Evolutionary conservation across 2,797 vertebrate species (phyloP).

Genomic region (Furcifer pardalis): DNA sequence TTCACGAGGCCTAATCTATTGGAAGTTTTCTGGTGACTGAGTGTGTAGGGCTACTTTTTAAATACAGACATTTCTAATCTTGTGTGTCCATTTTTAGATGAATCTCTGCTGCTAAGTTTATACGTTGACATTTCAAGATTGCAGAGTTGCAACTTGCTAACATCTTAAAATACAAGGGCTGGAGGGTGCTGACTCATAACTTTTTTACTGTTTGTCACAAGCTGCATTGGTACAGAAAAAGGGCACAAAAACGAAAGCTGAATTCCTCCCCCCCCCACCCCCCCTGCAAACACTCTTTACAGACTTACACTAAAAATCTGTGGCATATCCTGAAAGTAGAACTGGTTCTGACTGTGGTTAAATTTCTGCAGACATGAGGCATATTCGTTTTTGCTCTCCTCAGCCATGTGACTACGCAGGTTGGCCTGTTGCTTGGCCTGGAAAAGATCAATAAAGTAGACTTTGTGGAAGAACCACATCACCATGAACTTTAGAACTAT

Average conservation of each 20-base stretch:
- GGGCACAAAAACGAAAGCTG: not conserved
- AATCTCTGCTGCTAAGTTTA: not conserved
- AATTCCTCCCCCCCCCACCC: not conserved
- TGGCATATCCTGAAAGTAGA: conserved; percentile 85
- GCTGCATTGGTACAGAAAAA: not conserved
- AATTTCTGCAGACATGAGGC: conserved; percentile 86
- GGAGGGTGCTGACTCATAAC: not conserved
- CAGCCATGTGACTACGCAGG: conserved; percentile 78
- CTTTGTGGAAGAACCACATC: not conserved
- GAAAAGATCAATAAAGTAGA: not conserved
- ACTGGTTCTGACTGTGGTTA: conserved; percentile 85
- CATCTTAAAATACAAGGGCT: too few species aligned
- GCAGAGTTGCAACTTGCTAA: not conserved
- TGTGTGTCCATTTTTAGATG: not conserved
- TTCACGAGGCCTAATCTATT: not conserved
- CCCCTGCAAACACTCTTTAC: too few species aligned
- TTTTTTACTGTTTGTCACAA: not conserved
- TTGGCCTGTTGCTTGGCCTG: conserved; percentile 85
- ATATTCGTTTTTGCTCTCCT: conserved; percentile 89
- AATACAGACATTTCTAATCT: not conserved
- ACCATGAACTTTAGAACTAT: not conserved
- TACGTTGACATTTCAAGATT: not conserved
- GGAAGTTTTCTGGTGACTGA: not conserved
- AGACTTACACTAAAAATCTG: conserved; percentile 83
- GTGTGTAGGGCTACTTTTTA: not conserved